Evolutionary conservation across 2,888 invertebrate species (phyloP).

Genomic region (Apotomis betuletana): DNA sequence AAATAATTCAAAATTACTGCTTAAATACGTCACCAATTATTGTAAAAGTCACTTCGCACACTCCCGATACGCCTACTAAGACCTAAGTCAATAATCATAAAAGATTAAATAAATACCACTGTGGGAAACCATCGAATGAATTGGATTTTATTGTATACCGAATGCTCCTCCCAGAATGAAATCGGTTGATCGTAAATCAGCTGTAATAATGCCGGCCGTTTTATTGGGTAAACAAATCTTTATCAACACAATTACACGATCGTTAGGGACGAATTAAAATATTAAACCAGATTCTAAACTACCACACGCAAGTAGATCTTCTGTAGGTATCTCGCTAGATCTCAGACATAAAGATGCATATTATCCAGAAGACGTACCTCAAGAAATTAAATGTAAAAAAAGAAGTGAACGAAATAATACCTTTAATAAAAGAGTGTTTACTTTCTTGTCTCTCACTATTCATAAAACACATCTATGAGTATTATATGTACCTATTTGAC

Average conservation of each 20-base stretch:
- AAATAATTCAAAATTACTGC: too few relatives aligned
- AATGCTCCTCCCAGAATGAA: constrained; percentile 68
- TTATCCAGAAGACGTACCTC: too few relatives aligned
- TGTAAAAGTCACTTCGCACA: constrained; percentile 1
- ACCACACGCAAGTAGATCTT: constrained; percentile 3
- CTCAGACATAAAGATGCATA: too few relatives aligned
- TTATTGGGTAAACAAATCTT: constrained; percentile 76
- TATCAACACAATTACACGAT: constrained; percentile 79
- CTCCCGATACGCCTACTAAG: constrained; percentile 17
- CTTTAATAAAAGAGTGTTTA: too few relatives aligned
- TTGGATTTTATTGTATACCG: constrained; percentile 76
- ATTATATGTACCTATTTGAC: too few relatives aligned
- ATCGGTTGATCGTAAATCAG: constrained; percentile 73
- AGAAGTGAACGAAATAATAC: too few relatives aligned
- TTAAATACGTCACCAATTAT: not conserved
- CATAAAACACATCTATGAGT: too few relatives aligned
- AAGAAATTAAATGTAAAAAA: too few relatives aligned
- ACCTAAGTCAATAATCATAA: constrained; percentile 39
- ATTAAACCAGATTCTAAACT: constrained; percentile 31
- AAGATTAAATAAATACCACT: constrained; percentile 54
- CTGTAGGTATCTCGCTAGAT: not conserved
- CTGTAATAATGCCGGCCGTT: constrained; percentile 69
- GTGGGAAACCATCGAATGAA: constrained; percentile 68
- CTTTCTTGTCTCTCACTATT: too few relatives aligned
- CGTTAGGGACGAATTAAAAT: constrained; percentile 69